Evolutionary conservation across 2,113 vertebrate genomes (phyloP).

Genomic region (Malurus cyaneus): DNA sequence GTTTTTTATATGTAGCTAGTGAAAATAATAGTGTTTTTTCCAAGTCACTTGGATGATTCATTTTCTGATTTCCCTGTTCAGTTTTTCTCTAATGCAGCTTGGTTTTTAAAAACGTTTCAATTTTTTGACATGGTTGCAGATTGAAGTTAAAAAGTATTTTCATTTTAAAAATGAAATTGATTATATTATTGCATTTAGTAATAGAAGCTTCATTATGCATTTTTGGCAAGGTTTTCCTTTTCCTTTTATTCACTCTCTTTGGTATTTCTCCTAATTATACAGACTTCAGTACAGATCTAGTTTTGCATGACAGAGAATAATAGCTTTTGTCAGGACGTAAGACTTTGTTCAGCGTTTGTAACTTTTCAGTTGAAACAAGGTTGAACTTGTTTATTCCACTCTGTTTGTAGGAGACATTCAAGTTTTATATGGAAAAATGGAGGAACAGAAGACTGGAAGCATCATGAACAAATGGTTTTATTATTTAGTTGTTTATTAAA

Average conservation of each 20-base stretch:
- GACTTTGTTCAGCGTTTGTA: slow-evolving; percentile 18
- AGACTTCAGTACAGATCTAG: slow-evolving; percentile 33
- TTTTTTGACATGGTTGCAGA: slow-evolving; percentile 32
- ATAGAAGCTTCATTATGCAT: slow-evolving; percentile 47
- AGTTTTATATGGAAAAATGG: slow-evolving; percentile 81
- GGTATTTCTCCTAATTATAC: slow-evolving; percentile 54
- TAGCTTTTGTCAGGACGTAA: not conserved
- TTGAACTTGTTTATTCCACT: slow-evolving; percentile 35
- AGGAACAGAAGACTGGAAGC: slow-evolving; percentile 43
- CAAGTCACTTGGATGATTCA: not conserved
- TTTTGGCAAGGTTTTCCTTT: slow-evolving; percentile 54
- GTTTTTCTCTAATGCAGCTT: not conserved
- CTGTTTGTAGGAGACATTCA: slow-evolving; percentile 80
- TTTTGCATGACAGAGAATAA: slow-evolving; percentile 49
- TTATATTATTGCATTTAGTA: slow-evolving; percentile 53
- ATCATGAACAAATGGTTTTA: not conserved
- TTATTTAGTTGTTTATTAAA: slow-evolving; percentile 31
- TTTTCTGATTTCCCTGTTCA: slow-evolving; percentile 1
- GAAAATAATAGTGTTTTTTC: not conserved
- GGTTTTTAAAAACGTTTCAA: not conserved
- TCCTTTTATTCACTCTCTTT: slow-evolving; percentile 40
- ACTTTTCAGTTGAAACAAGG: not conserved
- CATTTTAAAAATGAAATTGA: slow-evolving; percentile 34
- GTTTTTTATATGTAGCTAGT: not conserved
- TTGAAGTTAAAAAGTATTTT: slow-evolving; percentile 54